Base-by-base conservation (phyloP, 2,888 invertebrate genomes). In the Sinopyrophorus schimmeli region DNA sequence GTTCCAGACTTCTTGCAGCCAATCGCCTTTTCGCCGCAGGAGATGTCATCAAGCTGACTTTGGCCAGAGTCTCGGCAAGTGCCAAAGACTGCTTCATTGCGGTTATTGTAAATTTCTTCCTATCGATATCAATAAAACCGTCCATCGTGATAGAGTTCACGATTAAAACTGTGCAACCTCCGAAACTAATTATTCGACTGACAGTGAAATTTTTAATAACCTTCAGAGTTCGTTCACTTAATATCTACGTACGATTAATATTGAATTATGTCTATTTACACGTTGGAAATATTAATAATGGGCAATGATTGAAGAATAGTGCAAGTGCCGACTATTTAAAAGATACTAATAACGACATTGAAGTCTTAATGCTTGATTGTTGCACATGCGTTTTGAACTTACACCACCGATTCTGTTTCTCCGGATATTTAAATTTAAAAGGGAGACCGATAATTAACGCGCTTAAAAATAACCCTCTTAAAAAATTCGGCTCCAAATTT, bases 61-160 rank as follows among this genome's bases (percentile, higher is more conserved):
- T 76, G 32, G 81, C 78, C 58, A 83, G 67, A 31, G 78, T 77
- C 68, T 82, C 82, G 50, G 81, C 81, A 53, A 81, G 67, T 10
- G 70, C 76, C 57, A 78, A 71, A 53, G 77, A 76, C 65, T 78
- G 76, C 50, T 74, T 71, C 57, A 75, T 72, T 5, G 34, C 31
- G 7, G 41, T 37, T 16, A 52, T 16, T 9, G 23, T 31, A n/a
- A n/a, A n/a, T n/a, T n/a, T n/a, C n/a, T n/a, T n/a, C n/a, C n/a
- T n/a, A 12, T 43, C 43, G n/a, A 10, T 20, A 7, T 31, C 6
- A 5, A 32, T 15, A n/a, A 14, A 12, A 5, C 30, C 30, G 28
- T 46, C 46, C 46, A 46, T 46, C 11, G 7, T 30, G 37, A 15
- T 35, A 35, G 27, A 35, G 26, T 24, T 16, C 35, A 21, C 18